Conservation (phyloP, 2,113 vertebrate genomes). For the Hypanus sabinus region DNA sequence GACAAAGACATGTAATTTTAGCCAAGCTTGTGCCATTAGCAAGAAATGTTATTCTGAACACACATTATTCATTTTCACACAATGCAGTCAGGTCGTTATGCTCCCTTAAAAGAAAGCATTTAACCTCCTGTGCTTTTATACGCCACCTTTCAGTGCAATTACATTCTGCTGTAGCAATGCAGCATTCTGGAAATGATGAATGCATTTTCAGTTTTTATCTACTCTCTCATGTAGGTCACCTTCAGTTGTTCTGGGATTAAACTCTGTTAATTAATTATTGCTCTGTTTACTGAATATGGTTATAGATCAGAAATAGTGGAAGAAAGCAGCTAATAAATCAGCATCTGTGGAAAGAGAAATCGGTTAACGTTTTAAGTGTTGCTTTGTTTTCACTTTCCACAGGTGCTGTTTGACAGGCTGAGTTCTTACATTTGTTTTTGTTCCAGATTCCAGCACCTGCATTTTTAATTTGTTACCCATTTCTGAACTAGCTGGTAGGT, state of each 20-base stretch:
- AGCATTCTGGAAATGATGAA: slow-evolving; percentile 22
- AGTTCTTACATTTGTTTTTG: no score
- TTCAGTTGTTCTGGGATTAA: slow-evolving; percentile 23
- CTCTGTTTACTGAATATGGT: not conserved
- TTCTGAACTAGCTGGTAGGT: no score
- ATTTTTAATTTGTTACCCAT: no score
- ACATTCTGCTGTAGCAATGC: not conserved
- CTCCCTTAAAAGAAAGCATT: slow-evolving; percentile 32
- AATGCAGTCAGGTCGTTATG: slow-evolving; percentile 32
- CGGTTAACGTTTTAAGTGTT: no score
- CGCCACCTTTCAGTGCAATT: slow-evolving; percentile 33
- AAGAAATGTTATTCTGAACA: slow-evolving; percentile 15
- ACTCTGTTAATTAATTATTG: not conserved
- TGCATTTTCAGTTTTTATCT: slow-evolving; percentile 12
- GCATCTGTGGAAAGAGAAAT: no score
- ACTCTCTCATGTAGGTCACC: slow-evolving; percentile 10
- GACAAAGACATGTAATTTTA: not conserved
- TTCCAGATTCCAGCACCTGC: no score
- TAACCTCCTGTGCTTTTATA: slow-evolving; percentile 33
- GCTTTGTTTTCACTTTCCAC: no score
- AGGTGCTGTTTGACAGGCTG: no score
- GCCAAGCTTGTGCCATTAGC: not conserved
- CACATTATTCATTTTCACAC: slow-evolving; percentile 17
- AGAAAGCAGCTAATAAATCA: no score
- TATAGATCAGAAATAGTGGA: no score